Evolutionary conservation across 2,888 invertebrate species (phyloP), one percentile per base, ranked within the genome.

Genomic region (Ectobius pallidus): DNA sequence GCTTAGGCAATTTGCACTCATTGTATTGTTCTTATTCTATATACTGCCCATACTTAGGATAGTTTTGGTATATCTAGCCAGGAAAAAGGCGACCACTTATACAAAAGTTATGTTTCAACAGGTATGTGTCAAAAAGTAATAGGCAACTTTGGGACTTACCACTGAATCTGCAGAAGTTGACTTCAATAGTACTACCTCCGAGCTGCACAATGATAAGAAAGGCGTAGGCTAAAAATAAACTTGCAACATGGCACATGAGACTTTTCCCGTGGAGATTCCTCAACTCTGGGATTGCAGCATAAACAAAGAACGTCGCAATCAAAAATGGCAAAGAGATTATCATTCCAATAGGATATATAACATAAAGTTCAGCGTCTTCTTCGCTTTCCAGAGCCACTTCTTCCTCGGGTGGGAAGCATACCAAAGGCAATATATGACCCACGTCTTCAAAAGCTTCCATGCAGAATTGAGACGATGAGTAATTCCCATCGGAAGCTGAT

Each of bases 231-330:
- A 80, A 49, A 61, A 79, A 70, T 30, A 83, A 77, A 1, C 77
- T 76, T 25, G 77, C 77, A 0, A 81, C 77, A 76, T 83, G 81
- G 49, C 78, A 77, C 27, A 81, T 79, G 11, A 83, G 77, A 1
- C 80, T 81, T 3, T 73, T 73, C 0, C 83, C 83, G 32, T 83
- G 83, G 70, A 83, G 78, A 62, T 82, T 83, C 55, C 77, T 75
- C 67, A 83, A 73, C 49, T 82, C 80, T 1, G 81, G 80, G 3
- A 83, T 63, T 14, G 81, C 44, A 11, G 78, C 76, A 67, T 83
- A 83, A 27, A 82, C 79, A 42, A 81, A 16, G 14, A 82, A 79
- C 0, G 83, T 83, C 1, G 76, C 73, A 7, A 82, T 1, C 0
- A 83, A 77, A 34, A 81, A 83, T 0, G 81, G 79, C 22, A 79